Evolutionary conservation across 2,797 vertebrate genomes (phyloP).

Genomic region (Ctenopoma kingsleyae): DNA sequence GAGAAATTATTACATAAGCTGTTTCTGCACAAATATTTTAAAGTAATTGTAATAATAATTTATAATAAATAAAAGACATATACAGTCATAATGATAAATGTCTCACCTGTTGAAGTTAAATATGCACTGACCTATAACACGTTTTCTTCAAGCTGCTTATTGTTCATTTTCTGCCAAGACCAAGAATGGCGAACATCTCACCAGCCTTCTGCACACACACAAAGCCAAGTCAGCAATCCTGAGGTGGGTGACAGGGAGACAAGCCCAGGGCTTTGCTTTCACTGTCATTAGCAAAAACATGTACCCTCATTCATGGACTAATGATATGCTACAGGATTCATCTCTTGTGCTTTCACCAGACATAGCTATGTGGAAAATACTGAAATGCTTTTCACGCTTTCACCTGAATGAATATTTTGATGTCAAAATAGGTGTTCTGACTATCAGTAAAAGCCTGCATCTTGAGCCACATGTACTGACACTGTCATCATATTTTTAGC

Average conservation of each 20-base stretch:
- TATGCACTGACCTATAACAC: not conserved
- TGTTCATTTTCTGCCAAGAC: conserved; percentile 29
- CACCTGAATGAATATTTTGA: conserved; percentile 39
- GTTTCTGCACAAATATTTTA: not conserved
- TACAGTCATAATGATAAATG: not conserved
- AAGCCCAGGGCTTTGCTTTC: conserved; percentile 55
- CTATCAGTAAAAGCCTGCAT: conserved; percentile 45
- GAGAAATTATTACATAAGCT: not conserved
- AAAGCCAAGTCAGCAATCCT: conserved; percentile 58
- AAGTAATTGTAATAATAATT: too few species aligned
- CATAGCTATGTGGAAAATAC: conserved; percentile 17
- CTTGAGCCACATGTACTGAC: conserved; percentile 11
- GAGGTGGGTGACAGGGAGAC: conserved; percentile 57
- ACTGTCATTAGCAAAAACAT: conserved; percentile 70
- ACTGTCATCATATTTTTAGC: conserved; percentile 26
- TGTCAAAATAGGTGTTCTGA: conserved; percentile 34
- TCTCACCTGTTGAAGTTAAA: conserved; percentile 2
- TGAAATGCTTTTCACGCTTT: conserved; percentile 33
- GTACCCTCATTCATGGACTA: conserved; percentile 59
- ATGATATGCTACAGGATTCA: conserved; percentile 62
- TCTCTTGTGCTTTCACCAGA: conserved; percentile 38
- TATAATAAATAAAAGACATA: not conserved
- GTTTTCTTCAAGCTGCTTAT: not conserved
- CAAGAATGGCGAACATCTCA: not conserved
- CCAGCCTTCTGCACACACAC: conserved; percentile 14